Evolutionary conservation across 2,888 invertebrate genomes (phyloP).

Genomic region (Dyspetes luteomarginatus): DNA sequence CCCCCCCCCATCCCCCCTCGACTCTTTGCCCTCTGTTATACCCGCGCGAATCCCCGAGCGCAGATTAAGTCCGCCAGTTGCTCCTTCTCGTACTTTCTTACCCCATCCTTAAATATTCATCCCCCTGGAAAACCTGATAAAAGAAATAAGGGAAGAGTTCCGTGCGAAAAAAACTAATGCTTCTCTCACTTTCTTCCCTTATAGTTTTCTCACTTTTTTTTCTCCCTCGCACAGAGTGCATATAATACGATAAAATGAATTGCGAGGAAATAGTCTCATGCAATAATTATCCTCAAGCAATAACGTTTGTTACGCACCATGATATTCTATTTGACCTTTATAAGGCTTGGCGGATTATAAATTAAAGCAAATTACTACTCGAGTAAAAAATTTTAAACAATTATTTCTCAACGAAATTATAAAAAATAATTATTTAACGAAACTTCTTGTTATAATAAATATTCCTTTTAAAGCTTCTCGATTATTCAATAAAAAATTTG

Average conservation of each 20-base stretch:
- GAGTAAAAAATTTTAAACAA: not conserved
- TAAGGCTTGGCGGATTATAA: not conserved
- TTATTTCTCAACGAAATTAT: too few relatives aligned
- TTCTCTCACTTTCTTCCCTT: slow-evolving; percentile 86
- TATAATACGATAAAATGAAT: slow-evolving; percentile 12
- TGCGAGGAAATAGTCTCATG: not conserved
- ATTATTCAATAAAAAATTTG: too few relatives aligned
- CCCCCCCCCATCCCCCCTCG: slow-evolving; percentile 29
- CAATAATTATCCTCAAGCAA: not conserved
- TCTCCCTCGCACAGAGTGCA: slow-evolving; percentile 28
- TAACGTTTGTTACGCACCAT: not conserved
- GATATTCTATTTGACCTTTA: not conserved
- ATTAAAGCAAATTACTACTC: not conserved
- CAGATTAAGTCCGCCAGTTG: slow-evolving; percentile 85
- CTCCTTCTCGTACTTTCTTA: slow-evolving; percentile 51
- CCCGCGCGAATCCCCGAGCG: slow-evolving; percentile 84
- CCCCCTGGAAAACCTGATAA: slow-evolving; percentile 85
- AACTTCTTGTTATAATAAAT: too few relatives aligned
- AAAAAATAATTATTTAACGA: too few relatives aligned
- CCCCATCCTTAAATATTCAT: slow-evolving; percentile 85
- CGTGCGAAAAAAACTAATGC: slow-evolving; percentile 19
- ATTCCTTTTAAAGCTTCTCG: too few relatives aligned
- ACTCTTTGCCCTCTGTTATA: slow-evolving; percentile 57
- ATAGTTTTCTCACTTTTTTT: slow-evolving; percentile 70
- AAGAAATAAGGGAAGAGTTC: slow-evolving; percentile 85